These are phyloP conservation scores for Poeciliopsis occidentalis DNA, from an alignment of 2,113 vertebrate species.

Conservation along the genomic window DNA sequence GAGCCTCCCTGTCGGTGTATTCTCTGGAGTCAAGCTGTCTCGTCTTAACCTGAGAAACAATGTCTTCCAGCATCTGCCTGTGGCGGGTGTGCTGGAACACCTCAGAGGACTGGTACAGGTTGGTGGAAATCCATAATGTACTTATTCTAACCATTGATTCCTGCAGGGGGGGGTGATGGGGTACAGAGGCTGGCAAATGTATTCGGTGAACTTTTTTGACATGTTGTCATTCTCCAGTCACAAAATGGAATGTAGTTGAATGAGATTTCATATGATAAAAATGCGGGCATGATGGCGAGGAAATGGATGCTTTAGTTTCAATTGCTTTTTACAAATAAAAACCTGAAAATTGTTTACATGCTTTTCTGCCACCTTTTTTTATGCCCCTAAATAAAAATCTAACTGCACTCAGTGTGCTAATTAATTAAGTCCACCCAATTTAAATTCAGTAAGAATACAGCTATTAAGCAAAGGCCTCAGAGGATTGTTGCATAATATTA, in stretches of 20 bases:
- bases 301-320: not conserved
- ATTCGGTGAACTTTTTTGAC: no score
- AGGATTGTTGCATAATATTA: no score
- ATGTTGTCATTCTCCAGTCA: no score
- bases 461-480: no score
- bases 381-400: no score
- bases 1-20: conserved; percentile 90
- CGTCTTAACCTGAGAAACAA: conserved; percentile 95
- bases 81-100: conserved; percentile 93
- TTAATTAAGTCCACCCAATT: no score
- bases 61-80: conserved; percentile 90
- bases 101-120: conserved; percentile 95
- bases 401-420: no score
- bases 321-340: not conserved
- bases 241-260: no score
- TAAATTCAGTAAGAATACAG: no score
- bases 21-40: conserved; percentile 90
- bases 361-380: no score
- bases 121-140: conserved; percentile 36
- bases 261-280: not conserved
- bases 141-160: not conserved
- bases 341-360: no score
- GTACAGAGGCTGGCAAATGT: no score
- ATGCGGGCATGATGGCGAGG: not conserved
- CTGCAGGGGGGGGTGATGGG: conserved; percentile 78